Base-by-base conservation (phyloP, 2,888 invertebrate species). In the Poecilobothrus nobilitatus region DNA sequence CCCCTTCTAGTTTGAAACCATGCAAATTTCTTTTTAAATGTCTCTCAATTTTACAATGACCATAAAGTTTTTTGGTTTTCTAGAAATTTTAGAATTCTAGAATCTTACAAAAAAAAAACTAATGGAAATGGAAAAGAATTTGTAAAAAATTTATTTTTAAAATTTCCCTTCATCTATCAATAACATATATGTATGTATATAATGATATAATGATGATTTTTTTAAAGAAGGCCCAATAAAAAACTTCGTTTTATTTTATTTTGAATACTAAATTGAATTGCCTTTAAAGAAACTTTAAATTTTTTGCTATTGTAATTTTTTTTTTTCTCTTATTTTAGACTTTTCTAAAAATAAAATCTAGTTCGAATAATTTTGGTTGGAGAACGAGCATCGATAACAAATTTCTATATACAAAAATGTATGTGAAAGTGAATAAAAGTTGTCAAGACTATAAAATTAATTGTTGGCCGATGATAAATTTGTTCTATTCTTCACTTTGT, bases 381-480 rank as follows among this genome's bases (percentile, higher is more conserved):
- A 27, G 27, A 27, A 27, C 5, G 53, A 12, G n/a, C 9, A 18
- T 18, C n/a, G 53, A 4, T 53, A 53, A 18, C 7, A 12, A 44
- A 53, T 53, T 1, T 53, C 15, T 53, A 18, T 12, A 6, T 18
- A 12, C 44, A 3, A 8, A 18, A 37, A 10, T n/a, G 53, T 18
- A 15, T 53, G 15, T 53, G 9, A 53, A 41, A 41, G 37, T 37
- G 53, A 18, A 27, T 27, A 27, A 27, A 27, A 27, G 3, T 18
- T 53, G 53, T 53, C 53, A 53, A 18, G 18, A 53, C 6, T 15
- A 53, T 53, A 53, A 53, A 53, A 53, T 53, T 53, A 53, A 53
- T 53, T 53, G 53, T 53, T 53, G 53, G 53, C 18, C n/a, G 53
- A 53, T 18, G 53, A 53, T 53, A 53, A 53, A 53, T 53, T 53